Percentiles rank a stretch among this genome's conserved stretches.
Evolutionary conservation across 2,888 invertebrate species (phyloP).

Genomic region (Malthinus seriepunctatus): DNA sequence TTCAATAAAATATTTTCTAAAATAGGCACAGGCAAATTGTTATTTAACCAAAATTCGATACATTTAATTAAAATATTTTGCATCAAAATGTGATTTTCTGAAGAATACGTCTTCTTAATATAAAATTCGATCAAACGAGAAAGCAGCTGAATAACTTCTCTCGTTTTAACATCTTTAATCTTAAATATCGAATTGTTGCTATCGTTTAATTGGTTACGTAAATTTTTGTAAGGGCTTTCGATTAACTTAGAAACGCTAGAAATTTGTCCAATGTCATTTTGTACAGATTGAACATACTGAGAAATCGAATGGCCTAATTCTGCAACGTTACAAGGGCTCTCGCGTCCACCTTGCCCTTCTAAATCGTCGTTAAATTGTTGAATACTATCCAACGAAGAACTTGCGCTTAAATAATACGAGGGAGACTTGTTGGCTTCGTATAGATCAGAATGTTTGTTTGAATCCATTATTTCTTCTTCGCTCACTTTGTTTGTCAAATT

Average conservation of each 20-base stretch:
- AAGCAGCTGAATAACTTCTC: constrained; percentile 47
- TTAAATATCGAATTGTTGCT: constrained; percentile 36
- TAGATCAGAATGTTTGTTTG: constrained; percentile 15
- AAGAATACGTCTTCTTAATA: constrained; percentile 49
- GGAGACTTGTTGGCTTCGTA: constrained; percentile 38
- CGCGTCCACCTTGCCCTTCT: constrained; percentile 53
- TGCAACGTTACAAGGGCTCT: constrained; percentile 50
- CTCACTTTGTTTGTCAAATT: background rate
- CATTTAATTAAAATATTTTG: constrained; percentile 54
- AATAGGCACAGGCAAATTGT: constrained; percentile 50
- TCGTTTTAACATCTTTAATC: constrained; percentile 45
- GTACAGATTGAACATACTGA: constrained; percentile 50
- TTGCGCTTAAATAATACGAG: constrained; percentile 48
- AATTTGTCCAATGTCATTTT: constrained; percentile 44
- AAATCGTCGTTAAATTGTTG: constrained; percentile 53
- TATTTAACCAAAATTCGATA: constrained; percentile 54
- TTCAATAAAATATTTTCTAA: constrained; percentile 52
- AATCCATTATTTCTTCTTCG: constrained; percentile 14
- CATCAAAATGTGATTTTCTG: constrained; percentile 55
- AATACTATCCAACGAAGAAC: constrained; percentile 53
- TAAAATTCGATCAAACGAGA: constrained; percentile 52
- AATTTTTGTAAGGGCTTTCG: constrained; percentile 25
- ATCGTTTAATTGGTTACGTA: constrained; percentile 23
- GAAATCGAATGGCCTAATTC: constrained; percentile 49
- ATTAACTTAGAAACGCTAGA: constrained; percentile 46